A percentile compares a stretch with the other conserved stretches of the same genome.
phyloP scores from a whole-genome alignment of 2,797 vertebrate genomes.

The Austrolebias charrua region DNA sequence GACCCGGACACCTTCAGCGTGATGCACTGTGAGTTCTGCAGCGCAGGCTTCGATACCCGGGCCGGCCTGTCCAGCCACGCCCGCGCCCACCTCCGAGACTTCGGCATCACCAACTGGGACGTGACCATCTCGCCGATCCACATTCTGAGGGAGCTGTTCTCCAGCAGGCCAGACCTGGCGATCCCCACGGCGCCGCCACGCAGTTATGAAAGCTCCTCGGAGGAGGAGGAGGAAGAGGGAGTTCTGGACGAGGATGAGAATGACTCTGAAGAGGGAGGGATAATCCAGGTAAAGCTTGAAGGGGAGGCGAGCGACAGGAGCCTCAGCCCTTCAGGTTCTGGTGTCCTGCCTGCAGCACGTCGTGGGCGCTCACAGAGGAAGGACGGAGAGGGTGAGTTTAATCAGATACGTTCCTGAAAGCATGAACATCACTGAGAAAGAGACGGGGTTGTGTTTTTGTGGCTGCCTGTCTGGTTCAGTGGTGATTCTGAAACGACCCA shows the following conservation, averaged over 20 bases:
- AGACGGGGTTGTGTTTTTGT: too few species aligned
- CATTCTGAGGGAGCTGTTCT: slow-evolving; percentile 92
- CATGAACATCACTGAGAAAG: not conserved
- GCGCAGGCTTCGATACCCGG: slow-evolving; percentile 93
- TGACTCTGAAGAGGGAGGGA: slow-evolving; percentile 46
- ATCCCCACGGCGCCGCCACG: slow-evolving; percentile 80
- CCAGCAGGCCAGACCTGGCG: slow-evolving; percentile 87
- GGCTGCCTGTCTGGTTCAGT: too few species aligned
- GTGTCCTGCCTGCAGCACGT: slow-evolving; percentile 48
- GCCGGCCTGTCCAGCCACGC: slow-evolving; percentile 96
- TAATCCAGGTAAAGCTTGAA: slow-evolving; percentile 60
- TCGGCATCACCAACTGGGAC: slow-evolving; percentile 98
- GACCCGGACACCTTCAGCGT: slow-evolving; percentile 95
- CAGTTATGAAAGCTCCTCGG: slow-evolving; percentile 53
- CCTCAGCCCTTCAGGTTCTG: slow-evolving; percentile 49
- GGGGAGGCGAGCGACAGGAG: slow-evolving; percentile 64
- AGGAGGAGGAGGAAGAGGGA: slow-evolving; percentile 50
- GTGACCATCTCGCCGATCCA: slow-evolving; percentile 95
- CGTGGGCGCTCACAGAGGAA: slow-evolving; percentile 52
- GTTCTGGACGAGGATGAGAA: slow-evolving; percentile 44
- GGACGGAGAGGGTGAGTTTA: slow-evolving; percentile 60
- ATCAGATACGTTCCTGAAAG: slow-evolving; percentile 1
- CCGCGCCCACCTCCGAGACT: slow-evolving; percentile 92
- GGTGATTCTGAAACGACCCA: too few species aligned
- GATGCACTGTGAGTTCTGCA: slow-evolving; percentile 98